A percentile compares a stretch with the other conserved stretches of the same genome.
phyloP scores from a whole-genome alignment of 53 echinoderm and acorn worm species.

The Astropecten irregularis region DNA sequence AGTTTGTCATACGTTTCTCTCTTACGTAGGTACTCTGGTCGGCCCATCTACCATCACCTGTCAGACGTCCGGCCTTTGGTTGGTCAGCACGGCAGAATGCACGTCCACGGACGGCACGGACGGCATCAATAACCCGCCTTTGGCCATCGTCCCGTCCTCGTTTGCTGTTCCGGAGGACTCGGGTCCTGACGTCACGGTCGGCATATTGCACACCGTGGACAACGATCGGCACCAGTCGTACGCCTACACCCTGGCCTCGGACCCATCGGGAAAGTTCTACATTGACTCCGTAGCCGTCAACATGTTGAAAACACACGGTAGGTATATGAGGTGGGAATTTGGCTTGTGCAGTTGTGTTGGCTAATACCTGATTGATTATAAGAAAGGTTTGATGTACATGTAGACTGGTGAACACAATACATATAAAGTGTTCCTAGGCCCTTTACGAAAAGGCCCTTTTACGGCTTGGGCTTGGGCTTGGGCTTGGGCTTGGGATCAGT shows the following conservation, averaged over 20 bases:
- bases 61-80: conserved; percentile 51
- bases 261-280: conserved; percentile 47
- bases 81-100: conserved; percentile 54
- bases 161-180: conserved; percentile 61
- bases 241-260: conserved; percentile 37
- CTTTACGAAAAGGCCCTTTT: too few species aligned
- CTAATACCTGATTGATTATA: too few species aligned
- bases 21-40: conserved; percentile 46
- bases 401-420: too few species aligned
- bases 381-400: too few species aligned
- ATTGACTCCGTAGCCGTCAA: conserved; percentile 26
- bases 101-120: not conserved
- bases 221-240: conserved; percentile 21
- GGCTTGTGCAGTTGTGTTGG: too few species aligned
- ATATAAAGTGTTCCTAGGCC: too few species aligned
- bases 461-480: too few species aligned
- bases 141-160: conserved; percentile 27
- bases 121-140: conserved; percentile 43
- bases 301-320: conserved; percentile 49
- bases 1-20: too few species aligned
- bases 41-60: conserved; percentile 44
- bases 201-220: conserved; percentile 48
- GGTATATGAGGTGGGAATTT: not conserved
- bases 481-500: too few species aligned
- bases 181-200: conserved; percentile 2